Conservation (phyloP, 2,888 invertebrate species). For the Rotaria sp. region DNA sequence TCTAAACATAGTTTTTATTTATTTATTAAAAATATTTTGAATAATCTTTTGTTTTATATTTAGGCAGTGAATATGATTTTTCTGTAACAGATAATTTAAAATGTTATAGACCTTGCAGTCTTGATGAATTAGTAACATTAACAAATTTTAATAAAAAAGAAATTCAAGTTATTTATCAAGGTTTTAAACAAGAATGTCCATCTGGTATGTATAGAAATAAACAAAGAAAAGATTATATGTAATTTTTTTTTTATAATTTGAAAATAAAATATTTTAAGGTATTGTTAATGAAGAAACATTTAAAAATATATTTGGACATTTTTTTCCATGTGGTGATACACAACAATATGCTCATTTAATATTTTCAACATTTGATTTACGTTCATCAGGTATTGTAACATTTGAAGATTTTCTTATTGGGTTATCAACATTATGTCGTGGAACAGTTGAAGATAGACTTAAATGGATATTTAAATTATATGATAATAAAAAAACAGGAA, state of each 20-base stretch:
- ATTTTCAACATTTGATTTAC: slow-evolving; percentile 85
- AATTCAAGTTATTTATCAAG: slow-evolving; percentile 87
- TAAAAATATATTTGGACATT: slow-evolving; percentile 88
- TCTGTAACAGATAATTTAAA: neutral
- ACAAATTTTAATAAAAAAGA: slow-evolving; percentile 67
- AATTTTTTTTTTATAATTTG: neutral
- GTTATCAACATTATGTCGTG: slow-evolving; percentile 80
- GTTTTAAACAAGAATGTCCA: slow-evolving; percentile 76
- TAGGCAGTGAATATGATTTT: neutral
- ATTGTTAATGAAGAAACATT: slow-evolving; percentile 89
- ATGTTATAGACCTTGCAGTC: slow-evolving; percentile 33
- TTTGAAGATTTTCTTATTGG: slow-evolving; percentile 92
- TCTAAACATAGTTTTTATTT: no score
- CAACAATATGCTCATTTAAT: slow-evolving; percentile 80
- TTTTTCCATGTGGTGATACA: slow-evolving; percentile 96
- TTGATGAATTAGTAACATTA: slow-evolving; percentile 37
- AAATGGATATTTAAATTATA: slow-evolving; percentile 90
- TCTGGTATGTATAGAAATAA: neutral
- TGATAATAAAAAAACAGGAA: slow-evolving; percentile 84
- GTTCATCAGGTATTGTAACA: slow-evolving; percentile 77
- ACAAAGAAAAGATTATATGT: no score
- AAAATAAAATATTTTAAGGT: slow-evolving; percentile 65
- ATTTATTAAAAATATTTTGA: no score
- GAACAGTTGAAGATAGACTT: slow-evolving; percentile 82
- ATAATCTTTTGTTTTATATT: neutral